These are phyloP conservation scores for Ginglymostoma cirratum DNA, from an alignment of 2,113 vertebrate genomes.

Conservation along the genomic window DNA sequence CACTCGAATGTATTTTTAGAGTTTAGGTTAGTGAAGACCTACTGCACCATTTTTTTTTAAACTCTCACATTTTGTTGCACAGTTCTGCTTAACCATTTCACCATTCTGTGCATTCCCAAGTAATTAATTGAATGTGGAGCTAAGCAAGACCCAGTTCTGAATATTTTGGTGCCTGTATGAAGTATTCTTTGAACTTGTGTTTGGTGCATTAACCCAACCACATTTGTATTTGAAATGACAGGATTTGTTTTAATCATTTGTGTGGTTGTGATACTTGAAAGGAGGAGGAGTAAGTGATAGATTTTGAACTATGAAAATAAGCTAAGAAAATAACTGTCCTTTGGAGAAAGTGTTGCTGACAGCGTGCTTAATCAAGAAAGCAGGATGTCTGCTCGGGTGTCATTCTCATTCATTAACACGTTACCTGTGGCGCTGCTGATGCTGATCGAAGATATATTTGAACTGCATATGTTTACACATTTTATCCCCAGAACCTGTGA, in stretches of 20 bases:
- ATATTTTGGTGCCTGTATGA: neutral
- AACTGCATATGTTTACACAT: constrained; percentile 39
- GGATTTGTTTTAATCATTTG: neutral
- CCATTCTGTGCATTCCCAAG: neutral
- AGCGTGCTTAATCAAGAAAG: constrained; percentile 22
- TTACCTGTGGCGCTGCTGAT: neutral
- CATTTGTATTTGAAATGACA: neutral
- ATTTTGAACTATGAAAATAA: neutral
- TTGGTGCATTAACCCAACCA: neutral
- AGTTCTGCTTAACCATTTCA: neutral
- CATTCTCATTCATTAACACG: neutral
- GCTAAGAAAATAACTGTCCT: neutral
- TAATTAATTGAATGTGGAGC: neutral
- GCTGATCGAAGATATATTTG: neutral
- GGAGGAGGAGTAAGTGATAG: neutral
- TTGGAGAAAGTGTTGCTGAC: neutral
- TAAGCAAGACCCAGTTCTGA: neutral
- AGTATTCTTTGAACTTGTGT: neutral
- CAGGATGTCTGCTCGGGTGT: neutral
- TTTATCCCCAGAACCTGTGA: constrained; percentile 10
- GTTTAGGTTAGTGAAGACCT: neutral
- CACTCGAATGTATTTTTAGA: neutral
- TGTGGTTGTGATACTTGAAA: neutral
- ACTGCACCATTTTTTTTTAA: neutral
- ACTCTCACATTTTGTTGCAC: neutral